Conservation (phyloP, 1,140 invertebrate genomes). For the Pogonus chalceus region DNA sequence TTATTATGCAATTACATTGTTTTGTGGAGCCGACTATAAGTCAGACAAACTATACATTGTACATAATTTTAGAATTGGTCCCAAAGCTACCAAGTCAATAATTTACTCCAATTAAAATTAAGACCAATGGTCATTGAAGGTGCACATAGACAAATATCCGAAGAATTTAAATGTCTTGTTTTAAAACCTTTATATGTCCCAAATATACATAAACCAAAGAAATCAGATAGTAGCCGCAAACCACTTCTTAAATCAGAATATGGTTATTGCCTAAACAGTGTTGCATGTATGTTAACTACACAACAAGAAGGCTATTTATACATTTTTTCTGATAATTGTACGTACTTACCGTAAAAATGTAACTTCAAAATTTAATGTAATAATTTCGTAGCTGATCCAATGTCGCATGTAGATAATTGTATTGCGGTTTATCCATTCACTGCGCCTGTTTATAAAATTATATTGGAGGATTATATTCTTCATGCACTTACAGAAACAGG, state of each 20-base stretch:
- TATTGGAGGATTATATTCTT: constrained; percentile 55
- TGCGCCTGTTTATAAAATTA: constrained; percentile 53
- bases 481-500: constrained; percentile 68
- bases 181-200: constrained; percentile 32
- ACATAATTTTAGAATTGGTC: constrained; percentile 18
- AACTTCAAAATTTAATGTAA: not conserved
- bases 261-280: constrained; percentile 23
- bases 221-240: constrained; percentile 10
- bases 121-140: constrained; percentile 29
- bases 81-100: constrained; percentile 25
- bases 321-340: constrained; percentile 36
- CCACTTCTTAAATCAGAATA: constrained; percentile 22
- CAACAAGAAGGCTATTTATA: constrained; percentile 49
- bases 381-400: constrained; percentile 12
- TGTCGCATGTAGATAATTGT: constrained; percentile 25
- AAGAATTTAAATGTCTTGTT: constrained; percentile 33
- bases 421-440: constrained; percentile 54
- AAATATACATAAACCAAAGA: constrained; percentile 15
- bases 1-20: too few relatives aligned
- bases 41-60: not conserved
- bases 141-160: constrained; percentile 25
- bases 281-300: constrained; percentile 39
- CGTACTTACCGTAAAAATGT: not conserved
- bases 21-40: too few relatives aligned
- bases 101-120: constrained; percentile 35